These are phyloP conservation scores for Aeoliscus strigatus DNA, from an alignment of 2,797 vertebrate species.

Conservation along the genomic window DNA sequence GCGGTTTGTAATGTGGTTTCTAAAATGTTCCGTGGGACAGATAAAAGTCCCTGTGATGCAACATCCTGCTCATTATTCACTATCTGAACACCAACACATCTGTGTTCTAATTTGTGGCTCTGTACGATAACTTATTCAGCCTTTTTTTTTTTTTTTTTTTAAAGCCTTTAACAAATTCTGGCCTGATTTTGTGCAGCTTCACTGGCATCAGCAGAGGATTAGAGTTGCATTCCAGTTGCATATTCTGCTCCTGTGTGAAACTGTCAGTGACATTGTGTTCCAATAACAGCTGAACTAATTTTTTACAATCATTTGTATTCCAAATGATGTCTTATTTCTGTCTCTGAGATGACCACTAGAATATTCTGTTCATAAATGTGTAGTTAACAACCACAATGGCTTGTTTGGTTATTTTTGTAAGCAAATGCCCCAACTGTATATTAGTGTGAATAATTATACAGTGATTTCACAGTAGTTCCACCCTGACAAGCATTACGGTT, in stretches of 20 bases:
- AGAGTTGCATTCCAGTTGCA: constrained; percentile 1
- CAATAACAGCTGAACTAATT: neutral
- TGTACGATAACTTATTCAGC: neutral
- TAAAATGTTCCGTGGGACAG: no score
- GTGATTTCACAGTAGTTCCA: no score
- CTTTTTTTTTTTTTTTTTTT: no score
- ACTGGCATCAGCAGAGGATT: constrained; percentile 12
- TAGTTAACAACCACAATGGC: constrained; percentile 30
- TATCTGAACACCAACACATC: neutral
- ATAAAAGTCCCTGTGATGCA: constrained; percentile 14
- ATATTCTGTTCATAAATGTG: constrained; percentile 70
- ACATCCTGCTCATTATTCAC: neutral
- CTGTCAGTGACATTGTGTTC: neutral
- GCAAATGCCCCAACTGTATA: neutral
- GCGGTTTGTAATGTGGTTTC: constrained; percentile 2
- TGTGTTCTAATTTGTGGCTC: constrained; percentile 12
- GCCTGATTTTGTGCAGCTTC: constrained; percentile 16
- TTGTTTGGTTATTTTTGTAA: constrained; percentile 4
- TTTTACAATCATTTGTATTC: neutral
- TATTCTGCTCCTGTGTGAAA: constrained; percentile 14
- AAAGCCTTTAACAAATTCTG: constrained; percentile 7
- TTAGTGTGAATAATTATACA: no score
- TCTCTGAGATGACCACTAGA: constrained; percentile 64
- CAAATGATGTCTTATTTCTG: constrained; percentile 30
- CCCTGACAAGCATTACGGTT: no score